Evolutionary conservation across 2,113 vertebrate genomes (phyloP).

Genomic region (Ageneiosus marmoratus): DNA sequence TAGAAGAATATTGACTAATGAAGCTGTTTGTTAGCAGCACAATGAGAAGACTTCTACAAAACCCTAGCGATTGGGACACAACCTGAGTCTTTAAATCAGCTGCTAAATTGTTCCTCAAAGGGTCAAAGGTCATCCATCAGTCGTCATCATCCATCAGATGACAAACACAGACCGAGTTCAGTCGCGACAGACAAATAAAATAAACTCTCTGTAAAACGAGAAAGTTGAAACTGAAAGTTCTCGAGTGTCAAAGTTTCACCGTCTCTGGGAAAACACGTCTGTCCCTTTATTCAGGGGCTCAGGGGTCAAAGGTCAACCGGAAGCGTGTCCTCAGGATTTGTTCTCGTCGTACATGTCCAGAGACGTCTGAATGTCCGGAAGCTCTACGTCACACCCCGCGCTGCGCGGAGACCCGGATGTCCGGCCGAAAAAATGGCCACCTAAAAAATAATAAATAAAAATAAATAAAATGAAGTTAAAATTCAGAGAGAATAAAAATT

Average conservation of each 20-base stretch:
- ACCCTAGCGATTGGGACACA: constrained; percentile 8
- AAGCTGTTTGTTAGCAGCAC: neutral
- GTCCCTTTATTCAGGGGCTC: neutral
- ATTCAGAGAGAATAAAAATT: no score
- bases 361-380: constrained; percentile 87
- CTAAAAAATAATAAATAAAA: constrained; percentile 67
- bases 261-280: constrained; percentile 32
- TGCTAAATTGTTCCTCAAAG: constrained; percentile 9
- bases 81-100: constrained; percentile 9
- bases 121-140: constrained; percentile 11
- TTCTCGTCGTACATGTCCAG: constrained; percentile 91
- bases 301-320: constrained; percentile 28
- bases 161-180: constrained; percentile 26
- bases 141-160: constrained; percentile 13
- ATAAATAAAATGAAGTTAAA: no score
- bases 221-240: constrained; percentile 5
- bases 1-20: neutral
- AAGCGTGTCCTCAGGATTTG: constrained; percentile 84
- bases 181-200: constrained; percentile 30
- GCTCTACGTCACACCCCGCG: constrained; percentile 87
- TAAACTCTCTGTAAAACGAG: constrained; percentile 24
- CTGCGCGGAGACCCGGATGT: constrained; percentile 85
- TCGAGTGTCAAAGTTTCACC: constrained; percentile 23
- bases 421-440: constrained; percentile 87
- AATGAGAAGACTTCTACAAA: neutral